Conservation (phyloP, 2,797 vertebrate species). For the Micromesistius poutassou region DNA sequence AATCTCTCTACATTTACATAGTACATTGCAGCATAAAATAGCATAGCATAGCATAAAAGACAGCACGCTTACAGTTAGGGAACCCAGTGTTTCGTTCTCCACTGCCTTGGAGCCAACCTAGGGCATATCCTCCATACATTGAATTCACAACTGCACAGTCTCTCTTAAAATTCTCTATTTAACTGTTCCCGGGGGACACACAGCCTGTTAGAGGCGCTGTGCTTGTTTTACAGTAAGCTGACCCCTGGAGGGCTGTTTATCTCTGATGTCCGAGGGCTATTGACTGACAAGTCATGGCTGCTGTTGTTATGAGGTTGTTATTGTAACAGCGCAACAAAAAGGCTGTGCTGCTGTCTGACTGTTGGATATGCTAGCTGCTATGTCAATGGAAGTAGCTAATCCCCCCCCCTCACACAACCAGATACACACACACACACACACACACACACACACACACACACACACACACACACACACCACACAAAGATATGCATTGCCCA, state of each 20-base stretch:
- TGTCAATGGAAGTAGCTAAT: not conserved
- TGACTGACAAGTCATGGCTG: not conserved
- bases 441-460: not conserved
- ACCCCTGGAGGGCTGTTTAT: not conserved
- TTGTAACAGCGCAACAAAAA: not conserved
- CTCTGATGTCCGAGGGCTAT: not conserved
- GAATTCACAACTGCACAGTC: not conserved
- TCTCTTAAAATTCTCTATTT: not conserved
- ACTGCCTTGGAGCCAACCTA: no score
- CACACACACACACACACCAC: conserved; percentile 9
- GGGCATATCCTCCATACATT: not conserved
- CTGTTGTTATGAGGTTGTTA: not conserved
- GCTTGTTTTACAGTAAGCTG: conserved; percentile 1
- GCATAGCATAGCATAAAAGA: not conserved
- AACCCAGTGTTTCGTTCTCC: not conserved
- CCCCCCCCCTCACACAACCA: not conserved
- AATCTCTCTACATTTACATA: no score
- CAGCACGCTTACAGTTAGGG: not conserved
- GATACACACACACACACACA: not conserved
- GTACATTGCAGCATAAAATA: no score
- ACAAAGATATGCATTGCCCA: not conserved
- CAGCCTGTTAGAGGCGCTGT: not conserved
- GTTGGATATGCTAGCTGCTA: not conserved
- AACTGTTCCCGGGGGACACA: not conserved
- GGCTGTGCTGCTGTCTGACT: not conserved